These are phyloP conservation scores for Falco berigora DNA, from an alignment of 2,797 vertebrate genomes.

Conservation along the genomic window DNA sequence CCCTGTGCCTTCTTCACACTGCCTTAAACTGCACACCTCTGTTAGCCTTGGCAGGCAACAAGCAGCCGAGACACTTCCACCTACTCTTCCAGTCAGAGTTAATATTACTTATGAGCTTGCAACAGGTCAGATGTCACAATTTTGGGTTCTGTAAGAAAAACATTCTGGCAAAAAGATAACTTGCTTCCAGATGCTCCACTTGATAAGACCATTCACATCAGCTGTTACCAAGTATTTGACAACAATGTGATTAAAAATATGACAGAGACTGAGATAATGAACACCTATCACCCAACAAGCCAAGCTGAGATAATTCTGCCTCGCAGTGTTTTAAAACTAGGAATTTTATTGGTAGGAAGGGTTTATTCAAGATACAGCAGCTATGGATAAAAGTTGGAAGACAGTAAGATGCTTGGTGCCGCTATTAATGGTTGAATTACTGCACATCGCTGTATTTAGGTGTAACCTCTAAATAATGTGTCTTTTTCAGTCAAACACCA, in stretches of 20 bases:
- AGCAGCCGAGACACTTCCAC: too few relatives aligned
- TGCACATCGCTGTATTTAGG: background rate
- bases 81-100: background rate
- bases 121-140: background rate
- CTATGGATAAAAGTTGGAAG: background rate
- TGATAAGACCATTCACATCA: background rate
- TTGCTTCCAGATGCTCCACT: background rate
- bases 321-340: background rate
- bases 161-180: background rate
- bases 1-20: background rate
- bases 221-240: background rate
- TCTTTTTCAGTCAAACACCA: background rate
- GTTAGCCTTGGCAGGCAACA: too few relatives aligned
- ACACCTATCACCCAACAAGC: background rate
- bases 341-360: background rate
- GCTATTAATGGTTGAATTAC: background rate
- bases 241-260: background rate
- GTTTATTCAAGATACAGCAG: background rate
- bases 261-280: background rate
- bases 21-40: background rate
- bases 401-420: background rate
- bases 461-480: background rate
- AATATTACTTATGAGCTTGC: background rate
- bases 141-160: background rate
- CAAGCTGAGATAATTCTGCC: background rate